Evolutionary conservation across 1,140 invertebrate genomes (phyloP), one percentile per base, ranked within the genome.

Genomic region (Chionoecetes opilio): DNA sequence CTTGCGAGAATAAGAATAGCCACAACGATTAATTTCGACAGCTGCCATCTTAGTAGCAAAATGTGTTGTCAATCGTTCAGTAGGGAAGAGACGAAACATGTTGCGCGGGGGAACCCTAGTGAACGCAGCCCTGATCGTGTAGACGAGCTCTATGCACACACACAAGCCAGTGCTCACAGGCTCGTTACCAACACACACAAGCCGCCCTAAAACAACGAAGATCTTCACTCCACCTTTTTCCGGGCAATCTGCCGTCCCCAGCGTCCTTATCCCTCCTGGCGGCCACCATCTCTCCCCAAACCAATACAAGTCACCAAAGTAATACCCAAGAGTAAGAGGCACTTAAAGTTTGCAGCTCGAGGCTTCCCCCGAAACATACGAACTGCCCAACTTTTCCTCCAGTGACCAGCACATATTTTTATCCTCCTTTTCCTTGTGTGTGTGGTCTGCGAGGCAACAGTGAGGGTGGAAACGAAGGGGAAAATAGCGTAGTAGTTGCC

Each of bases 291-390:
- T 26, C 63, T 75, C 63, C 63, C 63, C 63, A 75, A 75, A 75
- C 63, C 63, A 75, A 75, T 75, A 75, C 63, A 75, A 75, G 63
- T 75, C 63, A 75, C 63, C 21, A 75, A 75, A 75, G 63, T 75
- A 75, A 75, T 75, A 75, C 63, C 63, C 63, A 75, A 75, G 63
- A 75, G 63, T 75, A 75, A 75, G 63, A 75, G 63, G 63, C 63
- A n/a, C 63, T 26, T 75, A 75, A 75, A 75, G 63, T 75, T 75
- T n/a, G 63, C 63, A 75, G 63, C 63, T 75, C 63, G 63, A 75
- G 63, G 63, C 63, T n/a, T n/a, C 63, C n/a, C 63, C 63, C 21
- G 63, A 11, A 75, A 75, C 63, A n/a, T 75, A 75, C 63, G 63
- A 75, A 75, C 63, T 75, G 63, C 26, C 63, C 63, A 75, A 75